phyloP scores from a whole-genome alignment of 2,888 invertebrate species.

The Ptilodon capucinus region DNA sequence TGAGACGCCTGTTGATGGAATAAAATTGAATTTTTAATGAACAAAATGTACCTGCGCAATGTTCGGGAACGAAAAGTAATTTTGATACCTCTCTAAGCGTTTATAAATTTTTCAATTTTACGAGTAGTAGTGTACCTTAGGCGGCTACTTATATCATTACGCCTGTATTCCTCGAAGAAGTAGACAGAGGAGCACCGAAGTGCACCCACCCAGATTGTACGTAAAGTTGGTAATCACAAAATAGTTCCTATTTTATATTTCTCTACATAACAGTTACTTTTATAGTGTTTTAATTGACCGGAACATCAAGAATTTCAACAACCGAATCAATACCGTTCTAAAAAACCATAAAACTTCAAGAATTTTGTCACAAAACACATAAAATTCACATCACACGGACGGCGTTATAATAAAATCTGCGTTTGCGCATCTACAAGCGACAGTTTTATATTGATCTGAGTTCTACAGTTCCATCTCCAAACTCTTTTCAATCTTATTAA shows the following conservation, averaged over 20 bases:
- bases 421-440: slow-evolving; percentile 17
- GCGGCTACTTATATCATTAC: no score
- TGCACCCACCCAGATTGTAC: no score
- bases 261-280: neutral
- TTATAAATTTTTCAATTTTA: neutral
- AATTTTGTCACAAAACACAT: slow-evolving; percentile 24
- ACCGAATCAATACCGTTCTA: slow-evolving; percentile 11
- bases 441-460: slow-evolving; percentile 26
- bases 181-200: no score
- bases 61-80: no score
- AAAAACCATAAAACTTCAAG: slow-evolving; percentile 17
- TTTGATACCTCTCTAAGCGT: no score
- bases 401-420: slow-evolving; percentile 30
- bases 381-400: slow-evolving; percentile 12
- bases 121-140: no score
- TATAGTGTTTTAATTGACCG: neutral
- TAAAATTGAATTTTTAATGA: slow-evolving; percentile 17
- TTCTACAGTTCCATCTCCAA: slow-evolving; percentile 12
- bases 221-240: no score
- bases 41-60: no score
- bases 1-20: slow-evolving; percentile 8
- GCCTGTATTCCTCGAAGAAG: no score
- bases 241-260: neutral
- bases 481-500: slow-evolving; percentile 22
- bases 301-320: slow-evolving; percentile 11